phyloP scores from a whole-genome alignment of 2,888 invertebrate genomes.

The Chromoteleia sp. region DNA sequence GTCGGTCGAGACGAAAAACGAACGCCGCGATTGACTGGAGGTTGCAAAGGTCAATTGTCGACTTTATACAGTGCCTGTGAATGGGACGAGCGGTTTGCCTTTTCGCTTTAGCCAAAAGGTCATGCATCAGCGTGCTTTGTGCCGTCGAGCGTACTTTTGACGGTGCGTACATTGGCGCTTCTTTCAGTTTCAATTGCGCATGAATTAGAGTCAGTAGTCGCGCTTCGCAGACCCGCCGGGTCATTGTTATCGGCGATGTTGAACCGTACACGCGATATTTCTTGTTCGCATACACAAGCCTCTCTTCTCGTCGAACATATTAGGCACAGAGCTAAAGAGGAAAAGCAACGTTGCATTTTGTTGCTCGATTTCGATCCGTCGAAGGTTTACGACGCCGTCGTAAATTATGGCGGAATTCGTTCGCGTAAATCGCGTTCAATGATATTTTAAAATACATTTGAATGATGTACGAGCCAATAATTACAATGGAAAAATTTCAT shows the following conservation, averaged over 20 bases:
- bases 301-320: slow-evolving; percentile 33
- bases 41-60: slow-evolving; percentile 62
- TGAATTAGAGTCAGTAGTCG: slow-evolving; percentile 51
- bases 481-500: slow-evolving; percentile 9
- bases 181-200: slow-evolving; percentile 46
- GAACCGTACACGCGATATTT: slow-evolving; percentile 38
- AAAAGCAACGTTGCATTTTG: slow-evolving; percentile 15
- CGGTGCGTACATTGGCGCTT: slow-evolving; percentile 37
- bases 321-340: slow-evolving; percentile 25
- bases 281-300: slow-evolving; percentile 22
- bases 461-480: slow-evolving; percentile 39
- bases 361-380: slow-evolving; percentile 37
- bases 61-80: slow-evolving; percentile 24
- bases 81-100: slow-evolving; percentile 21
- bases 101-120: slow-evolving; percentile 47
- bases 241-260: slow-evolving; percentile 47
- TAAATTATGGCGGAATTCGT: slow-evolving; percentile 45
- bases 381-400: slow-evolving; percentile 23
- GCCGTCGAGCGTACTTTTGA: slow-evolving; percentile 30
- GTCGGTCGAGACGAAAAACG: slow-evolving; percentile 22
- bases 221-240: slow-evolving; percentile 1
- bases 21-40: slow-evolving; percentile 35
- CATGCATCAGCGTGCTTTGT: slow-evolving; percentile 41
- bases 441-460: slow-evolving; percentile 25
- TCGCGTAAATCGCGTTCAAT: slow-evolving; percentile 36